A percentile compares a stretch with the other conserved stretches of the same genome.
These are phyloP conservation scores for Pseudococcus jackbeardsleyi DNA, from an alignment of 2,888 invertebrate species.

Conservation along the genomic window DNA sequence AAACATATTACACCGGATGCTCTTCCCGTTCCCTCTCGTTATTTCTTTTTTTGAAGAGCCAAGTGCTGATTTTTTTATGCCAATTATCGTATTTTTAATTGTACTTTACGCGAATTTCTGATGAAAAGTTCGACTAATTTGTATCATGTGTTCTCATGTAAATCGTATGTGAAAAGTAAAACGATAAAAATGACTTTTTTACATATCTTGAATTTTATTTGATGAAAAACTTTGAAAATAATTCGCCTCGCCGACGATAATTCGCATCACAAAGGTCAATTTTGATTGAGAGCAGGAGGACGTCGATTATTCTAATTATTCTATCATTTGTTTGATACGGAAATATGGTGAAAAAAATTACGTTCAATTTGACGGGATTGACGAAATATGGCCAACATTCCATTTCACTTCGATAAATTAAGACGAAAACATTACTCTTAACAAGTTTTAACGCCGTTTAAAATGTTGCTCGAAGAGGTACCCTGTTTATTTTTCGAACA, in stretches of 20 bases:
- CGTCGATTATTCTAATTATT: neutral
- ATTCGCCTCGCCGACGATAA: neutral
- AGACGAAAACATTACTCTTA: neutral
- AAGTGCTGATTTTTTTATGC: neutral
- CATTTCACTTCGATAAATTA: neutral
- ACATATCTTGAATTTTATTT: too few relatives aligned
- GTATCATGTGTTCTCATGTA: too few relatives aligned
- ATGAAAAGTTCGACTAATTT: neutral
- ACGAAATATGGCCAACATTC: neutral
- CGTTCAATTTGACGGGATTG: neutral
- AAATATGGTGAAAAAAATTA: neutral
- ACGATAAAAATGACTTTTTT: too few relatives aligned
- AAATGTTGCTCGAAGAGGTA: neutral
- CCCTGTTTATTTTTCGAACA: neutral
- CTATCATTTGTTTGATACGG: neutral
- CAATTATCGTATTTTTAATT: neutral
- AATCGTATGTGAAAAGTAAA: too few relatives aligned
- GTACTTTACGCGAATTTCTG: neutral
- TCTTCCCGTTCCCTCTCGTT: neutral
- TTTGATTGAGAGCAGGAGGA: neutral
- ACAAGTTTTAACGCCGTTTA: neutral
- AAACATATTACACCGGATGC: neutral
- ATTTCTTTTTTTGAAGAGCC: neutral
- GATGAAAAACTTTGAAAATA: neutral
- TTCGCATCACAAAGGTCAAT: neutral